These are phyloP conservation scores for Antennarius maculatus DNA, from an alignment of 2,797 vertebrate species.

Conservation along the genomic window DNA sequence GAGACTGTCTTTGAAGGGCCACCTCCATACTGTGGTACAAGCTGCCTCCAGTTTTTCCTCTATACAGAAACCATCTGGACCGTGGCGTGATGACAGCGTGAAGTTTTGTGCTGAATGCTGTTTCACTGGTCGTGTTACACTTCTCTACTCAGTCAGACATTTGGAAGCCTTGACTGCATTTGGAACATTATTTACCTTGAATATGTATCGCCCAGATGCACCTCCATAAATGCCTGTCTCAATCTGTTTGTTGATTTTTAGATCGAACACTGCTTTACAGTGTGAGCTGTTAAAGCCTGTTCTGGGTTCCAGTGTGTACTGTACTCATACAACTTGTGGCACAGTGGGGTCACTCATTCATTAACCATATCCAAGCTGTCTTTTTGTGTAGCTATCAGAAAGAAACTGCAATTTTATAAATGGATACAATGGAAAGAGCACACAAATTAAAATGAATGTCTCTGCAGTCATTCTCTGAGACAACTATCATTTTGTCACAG, in stretches of 20 bases:
- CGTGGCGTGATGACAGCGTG: conserved; percentile 58
- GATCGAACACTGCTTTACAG: conserved; percentile 19
- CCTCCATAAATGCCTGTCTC: conserved; percentile 26
- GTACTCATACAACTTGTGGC: conserved; percentile 11
- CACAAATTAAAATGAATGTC: conserved; percentile 8
- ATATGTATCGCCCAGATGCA: conserved; percentile 25
- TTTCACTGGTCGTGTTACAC: conserved; percentile 47
- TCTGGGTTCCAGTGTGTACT: conserved; percentile 10
- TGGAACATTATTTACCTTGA: conserved; percentile 27
- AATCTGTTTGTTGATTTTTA: conserved; percentile 15
- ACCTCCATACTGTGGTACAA: conserved; percentile 55
- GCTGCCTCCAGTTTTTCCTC: conserved; percentile 56
- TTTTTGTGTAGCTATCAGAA: conserved; percentile 15
- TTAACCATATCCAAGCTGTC: conserved; percentile 19
- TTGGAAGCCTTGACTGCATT: conserved; percentile 42
- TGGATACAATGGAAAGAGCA: conserved; percentile 5
- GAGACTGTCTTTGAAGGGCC: conserved; percentile 51
- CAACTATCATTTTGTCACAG: conserved; percentile 7
- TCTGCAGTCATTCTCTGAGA: conserved; percentile 16
- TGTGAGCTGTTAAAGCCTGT: conserved; percentile 11
- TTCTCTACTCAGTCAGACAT: conserved; percentile 37
- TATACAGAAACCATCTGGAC: conserved; percentile 65
- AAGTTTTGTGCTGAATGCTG: conserved; percentile 45
- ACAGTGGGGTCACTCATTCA: conserved; percentile 19
- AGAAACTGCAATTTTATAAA: conserved; percentile 2